Conservation (phyloP, 2,113 vertebrate species). For the Corvus hawaiiensis region DNA sequence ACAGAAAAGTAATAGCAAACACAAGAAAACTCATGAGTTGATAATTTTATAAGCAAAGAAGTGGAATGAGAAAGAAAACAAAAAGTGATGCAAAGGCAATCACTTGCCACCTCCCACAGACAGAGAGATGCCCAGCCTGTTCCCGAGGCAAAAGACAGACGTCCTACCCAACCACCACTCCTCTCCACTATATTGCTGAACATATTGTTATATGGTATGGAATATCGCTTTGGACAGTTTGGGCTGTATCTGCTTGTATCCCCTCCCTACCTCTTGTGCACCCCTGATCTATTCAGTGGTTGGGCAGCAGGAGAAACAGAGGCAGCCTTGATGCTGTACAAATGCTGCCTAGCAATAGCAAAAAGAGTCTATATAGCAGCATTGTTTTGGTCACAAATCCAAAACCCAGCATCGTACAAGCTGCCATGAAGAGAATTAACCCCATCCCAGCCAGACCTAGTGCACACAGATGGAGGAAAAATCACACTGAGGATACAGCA, state of each 20-base stretch:
- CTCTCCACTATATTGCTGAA: background rate
- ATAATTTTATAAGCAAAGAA: background rate
- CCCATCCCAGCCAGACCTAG: background rate
- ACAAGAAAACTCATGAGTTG: background rate
- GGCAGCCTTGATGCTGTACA: background rate
- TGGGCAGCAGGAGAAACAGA: background rate
- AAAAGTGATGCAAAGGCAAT: background rate
- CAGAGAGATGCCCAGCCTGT: background rate
- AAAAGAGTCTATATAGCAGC: background rate
- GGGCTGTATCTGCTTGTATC: background rate
- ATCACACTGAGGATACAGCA: background rate
- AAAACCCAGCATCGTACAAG: rapidly evolving
- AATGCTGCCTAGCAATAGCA: background rate
- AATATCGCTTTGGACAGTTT: background rate
- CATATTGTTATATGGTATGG: background rate
- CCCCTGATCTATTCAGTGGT: background rate
- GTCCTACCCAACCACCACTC: background rate
- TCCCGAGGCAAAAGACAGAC: background rate
- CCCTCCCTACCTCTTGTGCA: background rate
- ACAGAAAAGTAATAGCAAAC: background rate
- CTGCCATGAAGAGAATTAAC: background rate
- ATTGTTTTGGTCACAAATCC: background rate
- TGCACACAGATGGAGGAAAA: background rate
- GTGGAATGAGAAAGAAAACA: background rate
- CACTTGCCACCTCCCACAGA: background rate